phyloP scores from a whole-genome alignment of 2,113 vertebrate genomes.

The Sula dactylatra region DNA sequence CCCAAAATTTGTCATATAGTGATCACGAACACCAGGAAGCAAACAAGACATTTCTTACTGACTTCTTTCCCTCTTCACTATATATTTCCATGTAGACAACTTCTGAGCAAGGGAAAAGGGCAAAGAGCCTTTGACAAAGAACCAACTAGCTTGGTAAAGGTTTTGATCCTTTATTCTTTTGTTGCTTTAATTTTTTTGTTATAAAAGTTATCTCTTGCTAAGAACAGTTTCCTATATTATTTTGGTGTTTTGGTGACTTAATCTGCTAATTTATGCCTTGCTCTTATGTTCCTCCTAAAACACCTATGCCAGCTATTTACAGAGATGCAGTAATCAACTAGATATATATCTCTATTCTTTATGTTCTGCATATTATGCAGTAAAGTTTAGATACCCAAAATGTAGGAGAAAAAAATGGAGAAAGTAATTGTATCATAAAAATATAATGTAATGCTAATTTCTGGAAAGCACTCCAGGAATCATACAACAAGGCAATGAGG shows the following conservation, averaged over 20 bases:
- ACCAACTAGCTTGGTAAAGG: neutral
- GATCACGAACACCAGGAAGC: neutral
- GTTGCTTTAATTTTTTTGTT: neutral
- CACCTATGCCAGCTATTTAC: neutral
- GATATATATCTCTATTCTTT: neutral
- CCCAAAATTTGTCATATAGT: neutral
- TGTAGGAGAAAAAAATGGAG: neutral
- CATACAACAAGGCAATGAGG: neutral
- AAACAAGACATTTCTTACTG: neutral
- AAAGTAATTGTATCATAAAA: neutral
- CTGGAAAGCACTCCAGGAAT: neutral
- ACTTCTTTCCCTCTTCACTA: neutral
- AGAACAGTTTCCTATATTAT: neutral
- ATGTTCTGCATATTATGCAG: neutral
- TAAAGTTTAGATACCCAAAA: neutral
- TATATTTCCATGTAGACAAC: too few relatives aligned
- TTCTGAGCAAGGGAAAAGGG: neutral
- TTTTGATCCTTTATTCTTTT: neutral
- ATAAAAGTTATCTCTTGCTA: neutral
- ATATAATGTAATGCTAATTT: conserved; percentile 4
- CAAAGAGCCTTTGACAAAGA: neutral
- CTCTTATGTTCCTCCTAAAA: neutral
- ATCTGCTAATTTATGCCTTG: neutral
- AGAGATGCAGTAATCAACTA: neutral
- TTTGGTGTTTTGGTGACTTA: neutral